These are phyloP conservation scores for Frankliniella fusca DNA, from an alignment of 2,888 invertebrate genomes.

Conservation along the genomic window DNA sequence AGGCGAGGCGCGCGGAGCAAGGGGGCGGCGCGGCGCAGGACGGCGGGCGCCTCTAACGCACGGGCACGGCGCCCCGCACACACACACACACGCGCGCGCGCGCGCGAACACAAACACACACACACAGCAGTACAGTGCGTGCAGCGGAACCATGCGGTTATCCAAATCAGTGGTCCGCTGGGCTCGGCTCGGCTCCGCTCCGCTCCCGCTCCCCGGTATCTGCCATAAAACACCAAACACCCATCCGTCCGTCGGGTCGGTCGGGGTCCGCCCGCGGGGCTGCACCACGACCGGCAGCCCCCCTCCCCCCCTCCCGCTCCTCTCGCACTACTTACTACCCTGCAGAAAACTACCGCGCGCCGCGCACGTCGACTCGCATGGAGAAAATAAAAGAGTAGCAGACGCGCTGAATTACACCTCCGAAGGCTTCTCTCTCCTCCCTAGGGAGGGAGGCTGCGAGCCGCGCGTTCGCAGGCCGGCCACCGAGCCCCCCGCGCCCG, in stretches of 20 bases:
- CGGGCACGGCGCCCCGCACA: slow-evolving; percentile 16
- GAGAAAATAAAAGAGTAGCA: too few relatives aligned
- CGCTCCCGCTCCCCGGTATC: not conserved
- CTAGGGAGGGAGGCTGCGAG: too few relatives aligned
- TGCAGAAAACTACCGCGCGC: too few relatives aligned
- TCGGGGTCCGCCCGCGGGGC: not conserved
- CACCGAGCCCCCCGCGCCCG: too few relatives aligned
- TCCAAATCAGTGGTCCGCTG: not conserved
- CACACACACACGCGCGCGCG: slow-evolving; percentile 19
- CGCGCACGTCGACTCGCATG: too few relatives aligned
- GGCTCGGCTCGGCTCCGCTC: too few relatives aligned
- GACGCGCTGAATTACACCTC: too few relatives aligned
- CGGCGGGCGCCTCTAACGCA: slow-evolving; percentile 41
- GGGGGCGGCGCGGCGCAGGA: slow-evolving; percentile 42
- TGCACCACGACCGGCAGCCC: not conserved
- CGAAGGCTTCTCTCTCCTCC: too few relatives aligned
- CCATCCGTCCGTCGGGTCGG: not conserved
- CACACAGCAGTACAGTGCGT: not conserved
- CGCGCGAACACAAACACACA: slow-evolving; percentile 20
- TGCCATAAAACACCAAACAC: not conserved
- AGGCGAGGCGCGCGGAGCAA: slow-evolving; percentile 20
- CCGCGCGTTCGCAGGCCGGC: too few relatives aligned
- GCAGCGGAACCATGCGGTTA: not conserved
- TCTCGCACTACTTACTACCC: not conserved
- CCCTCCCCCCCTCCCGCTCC: not conserved